Base-by-base conservation (phyloP, 2,113 vertebrate species). In the Pandion haliaetus region DNA sequence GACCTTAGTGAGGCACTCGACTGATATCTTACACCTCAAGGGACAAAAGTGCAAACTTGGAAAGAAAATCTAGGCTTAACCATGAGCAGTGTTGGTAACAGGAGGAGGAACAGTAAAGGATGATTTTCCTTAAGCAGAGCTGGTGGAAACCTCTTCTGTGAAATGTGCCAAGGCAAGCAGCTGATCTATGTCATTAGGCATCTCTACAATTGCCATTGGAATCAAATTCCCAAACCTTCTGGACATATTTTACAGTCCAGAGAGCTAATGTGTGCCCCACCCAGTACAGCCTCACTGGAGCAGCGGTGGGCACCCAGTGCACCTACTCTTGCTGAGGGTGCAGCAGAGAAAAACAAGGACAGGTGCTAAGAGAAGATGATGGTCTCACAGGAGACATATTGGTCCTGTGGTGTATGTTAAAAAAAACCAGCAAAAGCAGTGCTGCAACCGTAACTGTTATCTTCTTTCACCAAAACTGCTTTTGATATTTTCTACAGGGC, bases 121-220 rank as follows among this genome's bases (percentile, higher is more conserved):
- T 45, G 57, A 85, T 86, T 96, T 91, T 63, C 78, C 78, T 72
- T 82, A 80, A 61, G 74, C 42, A 65, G 82, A 79, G 65, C 34
- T 82, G 72, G 78, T 87, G 69, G 65, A 93, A 94, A 62, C 54
- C 66, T 36, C 66, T 76, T 12, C 62, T 45, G 38, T 70, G 82
- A 81, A 81, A 90, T n/a, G 59, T 94, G 92, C 84, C 92, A 74
- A 77, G 59, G 40, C 71, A 86, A 82, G 77, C 91, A 93, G 91
- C 89, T 95, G 91, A 90, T 81, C 86, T 80, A 47, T 40, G n/a
- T 78, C 83, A 7, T 82, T 74, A 95, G 81, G 66, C 73, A 73
- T 91, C 89, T 93, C 81, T 82, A n/a, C 78, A 77, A 28, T 28
- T 87, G 89, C 70, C 36, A 13, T 29, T 72, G 89, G 65, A 96